Percentiles rank a stretch among this genome's conserved stretches.
These are phyloP conservation scores for Cloeon dipterum DNA, from an alignment of 2,888 invertebrate genomes.

Conservation along the genomic window DNA sequence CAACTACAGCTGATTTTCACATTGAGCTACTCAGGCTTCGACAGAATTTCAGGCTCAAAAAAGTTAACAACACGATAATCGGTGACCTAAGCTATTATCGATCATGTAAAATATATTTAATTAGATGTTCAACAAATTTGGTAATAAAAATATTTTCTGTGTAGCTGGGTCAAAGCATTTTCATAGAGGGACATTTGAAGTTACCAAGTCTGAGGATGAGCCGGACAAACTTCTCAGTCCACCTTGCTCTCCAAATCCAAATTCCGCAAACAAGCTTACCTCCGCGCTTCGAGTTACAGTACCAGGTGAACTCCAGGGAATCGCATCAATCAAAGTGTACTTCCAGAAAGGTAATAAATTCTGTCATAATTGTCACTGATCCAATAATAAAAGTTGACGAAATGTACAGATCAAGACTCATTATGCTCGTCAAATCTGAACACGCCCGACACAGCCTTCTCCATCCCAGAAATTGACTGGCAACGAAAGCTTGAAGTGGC, in stretches of 20 bases:
- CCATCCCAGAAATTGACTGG: constrained; percentile 68
- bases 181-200: constrained; percentile 88
- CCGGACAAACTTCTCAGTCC: constrained; percentile 25
- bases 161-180: constrained; percentile 76
- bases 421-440: constrained; percentile 54
- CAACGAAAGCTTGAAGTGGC: constrained; percentile 91
- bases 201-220: constrained; percentile 77
- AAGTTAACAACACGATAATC: constrained; percentile 83
- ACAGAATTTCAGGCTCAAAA: constrained; percentile 91
- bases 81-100: constrained; percentile 91
- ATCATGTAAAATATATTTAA: constrained; percentile 39
- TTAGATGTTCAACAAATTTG: constrained; percentile 3
- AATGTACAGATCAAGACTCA: constrained; percentile 64
- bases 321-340: constrained; percentile 86
- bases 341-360: constrained; percentile 62
- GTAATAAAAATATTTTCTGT: constrained; percentile 4
- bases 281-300: constrained; percentile 78
- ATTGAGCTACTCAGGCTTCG: constrained; percentile 68
- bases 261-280: constrained; percentile 27
- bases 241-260: constrained; percentile 25
- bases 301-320: constrained; percentile 84
- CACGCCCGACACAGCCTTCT: constrained; percentile 45
- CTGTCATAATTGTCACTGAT: not conserved
- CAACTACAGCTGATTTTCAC: constrained; percentile 78
- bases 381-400: no score